These are phyloP conservation scores for Hippocampus abdominalis DNA, from an alignment of 2,113 vertebrate genomes.

Conservation along the genomic window DNA sequence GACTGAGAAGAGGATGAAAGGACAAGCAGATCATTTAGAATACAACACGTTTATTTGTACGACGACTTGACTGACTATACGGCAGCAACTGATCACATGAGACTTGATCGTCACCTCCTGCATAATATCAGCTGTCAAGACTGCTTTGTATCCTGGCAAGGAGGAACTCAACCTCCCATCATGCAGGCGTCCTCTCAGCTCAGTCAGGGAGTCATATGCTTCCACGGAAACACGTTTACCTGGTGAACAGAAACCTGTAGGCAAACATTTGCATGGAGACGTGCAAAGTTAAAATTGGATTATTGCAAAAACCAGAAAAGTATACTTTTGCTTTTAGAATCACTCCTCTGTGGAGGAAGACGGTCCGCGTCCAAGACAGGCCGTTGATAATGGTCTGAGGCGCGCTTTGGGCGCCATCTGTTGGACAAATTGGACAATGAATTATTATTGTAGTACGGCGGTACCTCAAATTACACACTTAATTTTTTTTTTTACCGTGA, in stretches of 20 bases:
- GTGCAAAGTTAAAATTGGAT: background rate
- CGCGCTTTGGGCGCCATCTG: constrained; percentile 68
- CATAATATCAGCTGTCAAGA: background rate
- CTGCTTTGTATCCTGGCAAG: accelerated
- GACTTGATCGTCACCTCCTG: constrained; percentile 5
- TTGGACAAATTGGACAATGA: constrained; percentile 11
- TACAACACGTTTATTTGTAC: too few species aligned
- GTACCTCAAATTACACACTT: too few species aligned
- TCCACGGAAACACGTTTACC: constrained; percentile 15
- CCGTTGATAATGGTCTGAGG: constrained; percentile 48
- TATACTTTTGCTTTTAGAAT: constrained; percentile 3
- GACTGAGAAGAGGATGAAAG: background rate
- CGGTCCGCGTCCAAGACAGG: background rate
- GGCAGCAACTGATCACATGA: background rate
- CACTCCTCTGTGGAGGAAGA: constrained; percentile 35
- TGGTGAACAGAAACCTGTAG: background rate
- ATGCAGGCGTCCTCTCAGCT: constrained; percentile 19
- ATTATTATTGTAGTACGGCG: too few species aligned
- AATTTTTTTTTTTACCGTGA: too few species aligned
- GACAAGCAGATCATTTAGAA: background rate
- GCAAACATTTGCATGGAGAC: background rate
- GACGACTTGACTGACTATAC: background rate
- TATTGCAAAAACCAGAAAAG: background rate
- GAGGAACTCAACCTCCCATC: constrained; percentile 30
- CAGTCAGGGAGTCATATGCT: constrained; percentile 28